phyloP scores from a whole-genome alignment of 2,797 vertebrate genomes.

The Staurois parvus region DNA sequence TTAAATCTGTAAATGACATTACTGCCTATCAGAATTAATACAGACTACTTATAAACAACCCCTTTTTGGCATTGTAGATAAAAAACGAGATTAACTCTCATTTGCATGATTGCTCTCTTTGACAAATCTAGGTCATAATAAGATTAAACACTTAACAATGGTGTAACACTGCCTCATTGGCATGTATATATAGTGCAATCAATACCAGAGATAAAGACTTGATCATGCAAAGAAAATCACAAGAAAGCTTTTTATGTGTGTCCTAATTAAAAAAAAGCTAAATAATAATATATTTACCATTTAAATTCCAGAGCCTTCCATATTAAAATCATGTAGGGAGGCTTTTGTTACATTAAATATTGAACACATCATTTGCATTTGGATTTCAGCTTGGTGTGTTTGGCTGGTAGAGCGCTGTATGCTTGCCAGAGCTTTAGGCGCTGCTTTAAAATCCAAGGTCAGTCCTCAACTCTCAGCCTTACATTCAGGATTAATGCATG shows the following conservation, averaged over 20 bases:
- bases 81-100: constrained; percentile 44
- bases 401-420: constrained; percentile 46
- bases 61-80: constrained; percentile 43
- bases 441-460: constrained; percentile 47
- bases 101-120: constrained; percentile 50
- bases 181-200: constrained; percentile 45
- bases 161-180: constrained; percentile 38
- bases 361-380: constrained; percentile 57
- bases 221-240: constrained; percentile 30
- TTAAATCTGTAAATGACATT: constrained; percentile 11
- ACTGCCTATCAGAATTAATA: background rate
- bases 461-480: constrained; percentile 37
- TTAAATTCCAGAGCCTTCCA: constrained; percentile 26
- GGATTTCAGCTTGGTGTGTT: constrained; percentile 47
- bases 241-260: constrained; percentile 26
- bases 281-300: constrained; percentile 14
- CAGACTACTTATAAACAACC: constrained; percentile 17
- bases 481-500: constrained; percentile 44
- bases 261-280: constrained; percentile 15
- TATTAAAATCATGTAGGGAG: constrained; percentile 54
- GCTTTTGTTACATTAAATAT: constrained; percentile 59
- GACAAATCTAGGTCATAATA: constrained; percentile 35
- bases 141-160: constrained; percentile 31
- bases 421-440: constrained; percentile 52
- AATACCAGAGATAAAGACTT: constrained; percentile 31